Evolutionary conservation across 2,888 invertebrate genomes (phyloP), one percentile per base, ranked within the genome.

Genomic region (Ochropleura plecta): DNA sequence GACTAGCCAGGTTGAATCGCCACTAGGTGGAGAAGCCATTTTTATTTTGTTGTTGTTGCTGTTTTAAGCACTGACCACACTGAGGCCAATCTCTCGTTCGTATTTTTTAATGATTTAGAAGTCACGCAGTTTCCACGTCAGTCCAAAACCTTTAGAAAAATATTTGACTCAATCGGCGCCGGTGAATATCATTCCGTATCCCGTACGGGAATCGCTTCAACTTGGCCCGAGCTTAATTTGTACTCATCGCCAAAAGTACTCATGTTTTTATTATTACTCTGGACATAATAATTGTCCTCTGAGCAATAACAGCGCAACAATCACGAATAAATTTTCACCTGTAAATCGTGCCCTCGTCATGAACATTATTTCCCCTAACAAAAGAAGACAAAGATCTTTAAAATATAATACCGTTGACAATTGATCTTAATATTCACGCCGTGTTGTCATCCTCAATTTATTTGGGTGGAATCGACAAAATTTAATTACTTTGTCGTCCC

Each of bases 401-500:
- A 81, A 82, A 78, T 73, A 76, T 70, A 75, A 76, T 80, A 83
- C 82, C 79, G 72, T 82, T 82, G 73, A 84, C 82, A 83, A 84
- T 70, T 81, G 84, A 88, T 87, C 81, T 87, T 68, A 78, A 82
- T 84, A 89, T 87, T 88, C 86, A 79, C 70, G 75, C 72, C 85
- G 73, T 78, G 87, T 80, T 78, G 75, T 69, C 80, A 72, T 82
- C 70, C 79, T 71, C 81, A 86, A 85, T 86, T 86, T 84, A 85
- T 86, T 90, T 80, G 78, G 76, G 74, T 70, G 73, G 73, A 82
- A 88, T 89, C 76, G 86, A 82, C 80, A 72, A 85, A 88, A 90
- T 89, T 88, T 87, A 90, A 90, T 90, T 89, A 89, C 87, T 88
- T 71, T 75, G 78, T 76, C 83, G 70, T 79, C 57, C 76, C 81